Percentiles rank a stretch among this genome's conserved stretches.
Conservation (phyloP, 2,113 vertebrate genomes). For the Eleginops maclovinus region DNA sequence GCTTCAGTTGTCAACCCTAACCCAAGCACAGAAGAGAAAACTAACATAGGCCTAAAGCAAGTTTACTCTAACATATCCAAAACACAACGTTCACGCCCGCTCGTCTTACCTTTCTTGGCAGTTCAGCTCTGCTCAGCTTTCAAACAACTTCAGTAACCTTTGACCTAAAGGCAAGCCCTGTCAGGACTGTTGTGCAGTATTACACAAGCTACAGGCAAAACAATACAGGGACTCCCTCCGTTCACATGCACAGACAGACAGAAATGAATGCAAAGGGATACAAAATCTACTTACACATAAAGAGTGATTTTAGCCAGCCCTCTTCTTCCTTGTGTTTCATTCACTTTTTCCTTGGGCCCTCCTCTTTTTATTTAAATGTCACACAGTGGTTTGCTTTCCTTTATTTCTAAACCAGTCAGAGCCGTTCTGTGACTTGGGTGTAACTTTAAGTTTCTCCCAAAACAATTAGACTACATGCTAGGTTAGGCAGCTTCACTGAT, state of each 20-base stretch:
- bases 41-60: too few species aligned
- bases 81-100: not conserved
- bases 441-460: not conserved
- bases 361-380: constrained; percentile 65
- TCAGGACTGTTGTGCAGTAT: not conserved
- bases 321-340: constrained; percentile 1
- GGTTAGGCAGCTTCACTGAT: not conserved
- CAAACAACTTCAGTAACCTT: constrained; percentile 57
- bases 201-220: constrained; percentile 4
- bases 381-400: constrained; percentile 27
- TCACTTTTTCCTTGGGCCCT: not conserved
- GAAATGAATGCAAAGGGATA: not conserved
- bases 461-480: not conserved
- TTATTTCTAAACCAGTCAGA: constrained; percentile 44
- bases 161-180: constrained; percentile 34
- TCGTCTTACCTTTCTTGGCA: constrained; percentile 60
- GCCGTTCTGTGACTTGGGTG: constrained; percentile 5
- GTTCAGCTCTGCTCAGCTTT: not conserved
- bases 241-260: not conserved
- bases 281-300: not conserved
- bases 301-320: not conserved
- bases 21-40: too few species aligned
- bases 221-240: not conserved
- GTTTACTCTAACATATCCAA: too few species aligned
- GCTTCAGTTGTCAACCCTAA: too few species aligned